Evolutionary conservation across 2,888 invertebrate species (phyloP).

Genomic region (Xylophagus ater): DNA sequence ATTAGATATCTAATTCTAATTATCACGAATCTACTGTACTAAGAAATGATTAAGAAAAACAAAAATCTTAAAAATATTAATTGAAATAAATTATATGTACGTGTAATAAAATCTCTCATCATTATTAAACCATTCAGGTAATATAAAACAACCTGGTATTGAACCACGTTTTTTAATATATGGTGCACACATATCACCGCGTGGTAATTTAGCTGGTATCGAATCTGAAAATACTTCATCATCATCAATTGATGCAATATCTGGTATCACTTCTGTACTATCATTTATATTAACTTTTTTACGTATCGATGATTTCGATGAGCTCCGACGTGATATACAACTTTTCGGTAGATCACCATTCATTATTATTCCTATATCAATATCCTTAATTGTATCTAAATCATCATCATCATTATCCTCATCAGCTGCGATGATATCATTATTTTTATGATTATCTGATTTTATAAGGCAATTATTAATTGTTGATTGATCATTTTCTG

Average conservation of each 20-base stretch:
- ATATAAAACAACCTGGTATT: constrained; percentile 26
- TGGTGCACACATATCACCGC: constrained; percentile 42
- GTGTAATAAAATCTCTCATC: constrained; percentile 35
- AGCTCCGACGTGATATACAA: constrained; percentile 35
- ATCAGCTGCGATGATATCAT: neutral
- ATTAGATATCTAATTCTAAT: no score
- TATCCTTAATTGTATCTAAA: neutral
- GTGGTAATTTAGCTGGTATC: constrained; percentile 37
- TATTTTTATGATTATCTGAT: neutral
- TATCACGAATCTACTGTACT: no score
- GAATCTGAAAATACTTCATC: constrained; percentile 53
- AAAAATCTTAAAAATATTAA: constrained; percentile 13
- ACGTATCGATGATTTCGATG: constrained; percentile 33
- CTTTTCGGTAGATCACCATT: constrained; percentile 28
- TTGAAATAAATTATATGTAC: constrained; percentile 24
- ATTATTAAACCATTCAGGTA: constrained; percentile 42
- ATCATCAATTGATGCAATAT: constrained; percentile 36
- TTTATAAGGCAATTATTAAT: neutral
- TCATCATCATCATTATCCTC: neutral
- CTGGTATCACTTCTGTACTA: constrained; percentile 35
- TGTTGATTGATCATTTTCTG: constrained; percentile 5
- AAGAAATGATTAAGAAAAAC: constrained; percentile 7
- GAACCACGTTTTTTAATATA: constrained; percentile 38
- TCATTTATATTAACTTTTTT: constrained; percentile 38
- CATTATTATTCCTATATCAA: constrained; percentile 1